These are phyloP conservation scores for Lithophane socia DNA, from an alignment of 2,888 invertebrate species.

Conservation along the genomic window DNA sequence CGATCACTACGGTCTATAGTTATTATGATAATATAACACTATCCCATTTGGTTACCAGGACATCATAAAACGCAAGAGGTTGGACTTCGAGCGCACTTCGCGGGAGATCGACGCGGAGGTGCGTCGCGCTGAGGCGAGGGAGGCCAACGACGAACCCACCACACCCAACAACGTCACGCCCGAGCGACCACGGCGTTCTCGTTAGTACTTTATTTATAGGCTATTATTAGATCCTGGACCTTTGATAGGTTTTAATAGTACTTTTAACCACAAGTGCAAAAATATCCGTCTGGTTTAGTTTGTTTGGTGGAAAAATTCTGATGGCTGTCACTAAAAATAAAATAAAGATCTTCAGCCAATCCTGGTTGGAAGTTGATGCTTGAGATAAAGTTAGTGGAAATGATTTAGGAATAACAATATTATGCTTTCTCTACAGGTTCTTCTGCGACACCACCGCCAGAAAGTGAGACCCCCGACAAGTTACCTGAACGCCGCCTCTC, in stretches of 20 bases:
- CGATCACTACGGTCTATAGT: not conserved
- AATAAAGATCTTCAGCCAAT: no score
- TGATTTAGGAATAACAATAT: not conserved
- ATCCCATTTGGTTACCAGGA: constrained; percentile 82
- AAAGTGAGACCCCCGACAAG: constrained; percentile 83
- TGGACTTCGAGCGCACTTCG: constrained; percentile 93
- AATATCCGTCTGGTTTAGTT: not conserved
- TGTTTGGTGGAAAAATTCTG: no score
- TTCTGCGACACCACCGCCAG: constrained; percentile 82
- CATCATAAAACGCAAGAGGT: constrained; percentile 91
- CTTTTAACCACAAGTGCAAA: not conserved
- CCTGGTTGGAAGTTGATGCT: not conserved
- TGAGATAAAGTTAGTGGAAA: not conserved
- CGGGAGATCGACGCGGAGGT: constrained; percentile 94
- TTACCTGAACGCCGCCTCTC: constrained; percentile 77
- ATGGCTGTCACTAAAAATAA: not conserved
- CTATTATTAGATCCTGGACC: not conserved
- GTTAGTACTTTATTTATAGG: constrained; percentile 46
- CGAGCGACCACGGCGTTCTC: constrained; percentile 62
- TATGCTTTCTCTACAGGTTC: constrained; percentile 72
- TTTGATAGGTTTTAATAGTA: not conserved
- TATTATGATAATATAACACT: not conserved
- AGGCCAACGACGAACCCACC: constrained; percentile 76
- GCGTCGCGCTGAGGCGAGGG: constrained; percentile 91
- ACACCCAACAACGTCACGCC: constrained; percentile 69